Conservation (phyloP, 2,888 invertebrate genomes). For the Troides helena region DNA sequence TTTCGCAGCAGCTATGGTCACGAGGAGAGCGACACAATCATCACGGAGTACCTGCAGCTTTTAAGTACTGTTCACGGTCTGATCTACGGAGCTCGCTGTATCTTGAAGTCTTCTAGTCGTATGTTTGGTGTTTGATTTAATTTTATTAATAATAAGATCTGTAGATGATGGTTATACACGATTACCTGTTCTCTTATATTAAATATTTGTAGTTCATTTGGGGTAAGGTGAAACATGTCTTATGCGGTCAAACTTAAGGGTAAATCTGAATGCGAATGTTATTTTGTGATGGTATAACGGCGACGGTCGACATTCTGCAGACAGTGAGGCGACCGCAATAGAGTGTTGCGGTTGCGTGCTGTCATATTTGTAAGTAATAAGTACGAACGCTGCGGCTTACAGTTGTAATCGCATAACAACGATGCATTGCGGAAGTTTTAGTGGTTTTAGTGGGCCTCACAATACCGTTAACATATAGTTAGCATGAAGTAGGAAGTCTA, state of each 20-base stretch:
- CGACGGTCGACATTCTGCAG: conserved; percentile 47
- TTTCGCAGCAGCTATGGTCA: too few species aligned
- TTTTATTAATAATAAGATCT: too few species aligned
- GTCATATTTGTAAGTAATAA: conserved; percentile 18
- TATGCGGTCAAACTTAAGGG: not conserved
- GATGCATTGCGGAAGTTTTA: conserved; percentile 4
- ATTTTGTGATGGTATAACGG: conserved; percentile 31
- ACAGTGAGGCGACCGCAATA: conserved; percentile 43
- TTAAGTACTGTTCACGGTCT: too few species aligned
- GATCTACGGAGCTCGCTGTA: too few species aligned
- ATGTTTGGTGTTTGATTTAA: too few species aligned
- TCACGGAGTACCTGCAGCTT: too few species aligned
- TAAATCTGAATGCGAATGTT: not conserved
- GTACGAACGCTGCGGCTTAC: conserved; percentile 6
- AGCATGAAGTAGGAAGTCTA: not conserved
- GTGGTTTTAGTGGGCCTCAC: not conserved
- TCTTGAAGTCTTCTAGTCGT: too few species aligned
- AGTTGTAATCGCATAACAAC: not conserved
- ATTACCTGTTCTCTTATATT: too few species aligned
- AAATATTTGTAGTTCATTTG: too few species aligned
- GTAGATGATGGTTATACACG: too few species aligned
- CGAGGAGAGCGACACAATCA: too few species aligned
- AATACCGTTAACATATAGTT: not conserved
- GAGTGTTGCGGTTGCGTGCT: conserved; percentile 37
- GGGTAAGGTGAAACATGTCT: not conserved